Percentiles rank a stretch among this genome's conserved stretches.
Evolutionary conservation across 2,888 invertebrate species (phyloP).

Genomic region (Mythimna albipuncta): DNA sequence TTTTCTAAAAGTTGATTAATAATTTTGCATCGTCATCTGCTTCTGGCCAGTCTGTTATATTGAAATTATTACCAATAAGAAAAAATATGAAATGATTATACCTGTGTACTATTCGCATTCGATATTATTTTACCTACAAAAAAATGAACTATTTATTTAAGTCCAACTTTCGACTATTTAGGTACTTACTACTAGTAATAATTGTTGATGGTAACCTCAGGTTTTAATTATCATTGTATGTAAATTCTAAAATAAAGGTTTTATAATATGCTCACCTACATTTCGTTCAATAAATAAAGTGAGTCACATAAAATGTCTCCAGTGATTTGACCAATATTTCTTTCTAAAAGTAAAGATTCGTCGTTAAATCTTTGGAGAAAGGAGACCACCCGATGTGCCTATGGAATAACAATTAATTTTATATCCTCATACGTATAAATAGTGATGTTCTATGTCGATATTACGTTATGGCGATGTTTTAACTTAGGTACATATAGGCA

Average conservation of each 20-base stretch:
- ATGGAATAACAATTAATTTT: constrained; percentile 82
- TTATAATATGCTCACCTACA: constrained; percentile 22
- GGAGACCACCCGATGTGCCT: constrained; percentile 75
- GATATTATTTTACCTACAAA: background rate
- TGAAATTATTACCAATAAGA: background rate
- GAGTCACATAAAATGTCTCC: constrained; percentile 28
- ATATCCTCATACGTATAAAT: constrained; percentile 78
- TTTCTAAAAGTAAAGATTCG: constrained; percentile 63
- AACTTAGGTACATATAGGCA: background rate
- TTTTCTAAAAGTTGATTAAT: background rate
- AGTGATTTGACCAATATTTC: constrained; percentile 61
- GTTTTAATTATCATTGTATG: background rate
- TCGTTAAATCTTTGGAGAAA: constrained; percentile 80
- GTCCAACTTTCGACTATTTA: background rate
- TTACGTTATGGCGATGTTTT: constrained; percentile 32
- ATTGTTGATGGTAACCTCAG: too few species aligned
- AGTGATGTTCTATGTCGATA: constrained; percentile 15
- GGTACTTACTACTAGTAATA: background rate
- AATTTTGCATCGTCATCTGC: background rate
- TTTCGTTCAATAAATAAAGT: constrained; percentile 21
- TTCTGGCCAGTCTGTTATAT: constrained; percentile 3
- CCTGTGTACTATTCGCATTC: background rate
- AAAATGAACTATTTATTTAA: background rate
- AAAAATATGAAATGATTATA: background rate
- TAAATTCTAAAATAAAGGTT: background rate